Evolutionary conservation across 2,888 invertebrate genomes (phyloP).

Genomic region (Cryptus viduatorius): DNA sequence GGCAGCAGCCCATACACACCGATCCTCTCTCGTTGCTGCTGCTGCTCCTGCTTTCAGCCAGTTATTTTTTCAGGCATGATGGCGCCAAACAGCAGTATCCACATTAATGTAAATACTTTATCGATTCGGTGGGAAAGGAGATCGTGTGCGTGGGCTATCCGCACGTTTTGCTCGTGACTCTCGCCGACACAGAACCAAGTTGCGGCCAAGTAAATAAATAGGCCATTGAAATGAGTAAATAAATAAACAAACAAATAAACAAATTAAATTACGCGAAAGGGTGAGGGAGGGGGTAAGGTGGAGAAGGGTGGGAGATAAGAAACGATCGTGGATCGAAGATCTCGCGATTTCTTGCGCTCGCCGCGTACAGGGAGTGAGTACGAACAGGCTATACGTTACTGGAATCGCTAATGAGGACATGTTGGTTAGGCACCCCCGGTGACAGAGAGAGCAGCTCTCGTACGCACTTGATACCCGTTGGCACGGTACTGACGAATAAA

Average conservation of each 20-base stretch:
- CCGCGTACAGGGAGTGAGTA: constrained; percentile 78
- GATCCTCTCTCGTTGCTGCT: constrained; percentile 47
- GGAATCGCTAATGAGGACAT: constrained; percentile 87
- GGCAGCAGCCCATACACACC: constrained; percentile 8
- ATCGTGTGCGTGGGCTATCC: constrained; percentile 72
- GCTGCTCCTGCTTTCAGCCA: constrained; percentile 68
- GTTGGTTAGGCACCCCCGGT: constrained; percentile 85
- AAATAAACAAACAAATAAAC: constrained; percentile 35
- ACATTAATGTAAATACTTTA: constrained; percentile 85
- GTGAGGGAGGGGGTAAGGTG: constrained; percentile 3
- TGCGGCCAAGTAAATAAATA: constrained; percentile 27
- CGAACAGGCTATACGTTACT: constrained; percentile 79
- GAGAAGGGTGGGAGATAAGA: constrained; percentile 38
- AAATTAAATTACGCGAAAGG: constrained; percentile 10
- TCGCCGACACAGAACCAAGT: neutral
- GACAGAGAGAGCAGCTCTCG: constrained; percentile 68
- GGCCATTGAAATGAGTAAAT: constrained; percentile 14
- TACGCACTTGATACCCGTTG: constrained; percentile 70
- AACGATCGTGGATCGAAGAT: constrained; percentile 64
- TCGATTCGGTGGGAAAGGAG: constrained; percentile 79
- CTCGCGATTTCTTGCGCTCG: constrained; percentile 44
- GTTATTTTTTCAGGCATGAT: constrained; percentile 87
- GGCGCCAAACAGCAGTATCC: constrained; percentile 86
- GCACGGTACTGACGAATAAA: constrained; percentile 61
- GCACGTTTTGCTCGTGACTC: constrained; percentile 48